Conservation (phyloP, 1,140 invertebrate genomes). For the Coboldia fuscipes region DNA sequence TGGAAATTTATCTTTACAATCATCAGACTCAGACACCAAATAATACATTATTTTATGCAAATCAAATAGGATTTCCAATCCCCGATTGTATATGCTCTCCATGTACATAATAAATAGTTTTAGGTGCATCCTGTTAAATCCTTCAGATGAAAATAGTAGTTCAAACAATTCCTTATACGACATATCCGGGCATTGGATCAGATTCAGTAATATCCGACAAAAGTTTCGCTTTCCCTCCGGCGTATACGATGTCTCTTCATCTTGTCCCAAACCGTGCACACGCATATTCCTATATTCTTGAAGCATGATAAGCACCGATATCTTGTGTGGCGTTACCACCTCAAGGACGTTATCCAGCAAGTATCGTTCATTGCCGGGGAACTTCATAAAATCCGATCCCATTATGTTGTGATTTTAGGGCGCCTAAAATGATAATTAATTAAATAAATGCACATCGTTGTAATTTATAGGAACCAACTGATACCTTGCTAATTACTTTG, state of each 20-base stretch:
- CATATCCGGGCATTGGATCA: constrained; percentile 46
- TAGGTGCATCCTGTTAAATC: constrained; percentile 25
- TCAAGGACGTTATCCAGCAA: constrained; percentile 11
- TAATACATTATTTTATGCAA: constrained; percentile 19
- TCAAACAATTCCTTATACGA: constrained; percentile 29
- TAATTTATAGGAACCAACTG: too few relatives aligned
- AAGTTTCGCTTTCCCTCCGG: constrained; percentile 25
- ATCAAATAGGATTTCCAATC: constrained; percentile 37
- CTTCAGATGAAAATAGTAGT: constrained; percentile 27
- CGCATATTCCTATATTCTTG: constrained; percentile 17
- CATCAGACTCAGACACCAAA: constrained; percentile 9
- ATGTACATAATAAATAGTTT: constrained; percentile 29
- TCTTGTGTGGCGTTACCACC: constrained; percentile 16
- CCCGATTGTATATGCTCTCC: constrained; percentile 25
- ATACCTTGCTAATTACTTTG: too few relatives aligned
- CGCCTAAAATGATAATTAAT: too few relatives aligned
- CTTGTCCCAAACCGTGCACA: constrained; percentile 4
- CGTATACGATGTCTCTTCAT: constrained; percentile 11
- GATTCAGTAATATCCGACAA: constrained; percentile 34
- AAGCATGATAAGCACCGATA: constrained; percentile 14
- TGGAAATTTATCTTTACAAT: too few relatives aligned
- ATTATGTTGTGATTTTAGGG: too few relatives aligned
- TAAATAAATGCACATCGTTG: too few relatives aligned
- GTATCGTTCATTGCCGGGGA: constrained; percentile 9
- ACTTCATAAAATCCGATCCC: too few relatives aligned